These are phyloP conservation scores for Cylindroiulus punctatus DNA, from an alignment of 2,888 invertebrate genomes.

Conservation along the genomic window DNA sequence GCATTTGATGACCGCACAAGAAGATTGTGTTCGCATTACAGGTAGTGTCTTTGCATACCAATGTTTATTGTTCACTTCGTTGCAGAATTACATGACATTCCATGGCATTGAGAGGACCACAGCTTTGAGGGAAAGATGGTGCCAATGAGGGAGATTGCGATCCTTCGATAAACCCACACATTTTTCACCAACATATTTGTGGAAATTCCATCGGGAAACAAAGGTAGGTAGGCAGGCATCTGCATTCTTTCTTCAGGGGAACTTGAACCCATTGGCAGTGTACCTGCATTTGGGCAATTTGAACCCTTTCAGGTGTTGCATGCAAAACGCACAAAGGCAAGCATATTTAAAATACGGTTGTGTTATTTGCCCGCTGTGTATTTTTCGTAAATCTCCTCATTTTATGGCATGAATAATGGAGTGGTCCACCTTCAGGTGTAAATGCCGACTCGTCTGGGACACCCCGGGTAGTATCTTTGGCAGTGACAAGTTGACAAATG, in stretches of 20 bases:
- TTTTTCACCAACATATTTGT: background rate
- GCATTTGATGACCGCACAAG: too few species aligned
- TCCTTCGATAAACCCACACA: background rate
- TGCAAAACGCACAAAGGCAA: background rate
- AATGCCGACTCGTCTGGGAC: conserved; percentile 24
- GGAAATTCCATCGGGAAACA: background rate
- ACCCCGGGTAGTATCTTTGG: conserved; percentile 13
- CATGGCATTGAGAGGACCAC: background rate
- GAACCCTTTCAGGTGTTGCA: background rate
- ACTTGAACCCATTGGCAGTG: background rate
- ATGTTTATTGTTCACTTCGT: background rate
- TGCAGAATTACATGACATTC: background rate
- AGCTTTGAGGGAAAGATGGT: background rate
- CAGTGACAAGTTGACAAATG: conserved; percentile 46
- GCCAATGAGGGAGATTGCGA: background rate
- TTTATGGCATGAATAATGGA: conserved; percentile 25
- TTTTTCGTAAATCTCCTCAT: background rate
- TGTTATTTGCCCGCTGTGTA: background rate
- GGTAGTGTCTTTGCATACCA: background rate
- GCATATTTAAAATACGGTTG: background rate
- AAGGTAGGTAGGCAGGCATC: background rate
- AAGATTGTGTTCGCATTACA: background rate
- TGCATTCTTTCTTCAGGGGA: background rate
- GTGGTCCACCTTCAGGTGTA: conserved; percentile 25
- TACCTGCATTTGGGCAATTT: background rate